These are phyloP conservation scores for Antrozous pallidus DNA, from an alignment of 2,797 vertebrate genomes.

Conservation along the genomic window DNA sequence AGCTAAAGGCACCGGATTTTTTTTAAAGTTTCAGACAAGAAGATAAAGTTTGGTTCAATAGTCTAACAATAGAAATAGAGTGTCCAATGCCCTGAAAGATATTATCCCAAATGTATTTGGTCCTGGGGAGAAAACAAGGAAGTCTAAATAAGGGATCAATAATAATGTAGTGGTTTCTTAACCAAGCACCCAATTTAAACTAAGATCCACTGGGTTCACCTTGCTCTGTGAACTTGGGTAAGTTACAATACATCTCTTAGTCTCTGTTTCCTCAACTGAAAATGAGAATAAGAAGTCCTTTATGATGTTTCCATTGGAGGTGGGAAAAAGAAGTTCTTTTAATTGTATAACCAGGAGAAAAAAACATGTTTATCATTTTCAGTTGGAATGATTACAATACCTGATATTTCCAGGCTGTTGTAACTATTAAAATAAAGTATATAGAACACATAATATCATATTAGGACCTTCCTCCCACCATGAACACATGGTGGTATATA, in stretches of 20 bases:
- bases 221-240: neutral
- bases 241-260: neutral
- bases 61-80: neutral
- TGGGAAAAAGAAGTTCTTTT: neutral
- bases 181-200: neutral
- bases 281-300: neutral
- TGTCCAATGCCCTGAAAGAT: neutral
- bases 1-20: neutral
- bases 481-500: too few species aligned
- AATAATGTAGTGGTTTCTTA: neutral
- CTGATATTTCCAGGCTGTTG: neutral
- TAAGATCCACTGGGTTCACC: neutral
- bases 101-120: neutral
- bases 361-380: constrained; percentile 5
- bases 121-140: neutral
- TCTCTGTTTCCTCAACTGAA: neutral
- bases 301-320: neutral
- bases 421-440: neutral
- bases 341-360: neutral
- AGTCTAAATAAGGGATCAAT: neutral
- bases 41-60: neutral
- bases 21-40: neutral
- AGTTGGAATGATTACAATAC: neutral
- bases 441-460: neutral
- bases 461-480: too few species aligned